Evolutionary conservation across 2,113 vertebrate genomes (phyloP), one percentile per base, ranked within the genome.

Genomic region (Bubo blakistoni): DNA sequence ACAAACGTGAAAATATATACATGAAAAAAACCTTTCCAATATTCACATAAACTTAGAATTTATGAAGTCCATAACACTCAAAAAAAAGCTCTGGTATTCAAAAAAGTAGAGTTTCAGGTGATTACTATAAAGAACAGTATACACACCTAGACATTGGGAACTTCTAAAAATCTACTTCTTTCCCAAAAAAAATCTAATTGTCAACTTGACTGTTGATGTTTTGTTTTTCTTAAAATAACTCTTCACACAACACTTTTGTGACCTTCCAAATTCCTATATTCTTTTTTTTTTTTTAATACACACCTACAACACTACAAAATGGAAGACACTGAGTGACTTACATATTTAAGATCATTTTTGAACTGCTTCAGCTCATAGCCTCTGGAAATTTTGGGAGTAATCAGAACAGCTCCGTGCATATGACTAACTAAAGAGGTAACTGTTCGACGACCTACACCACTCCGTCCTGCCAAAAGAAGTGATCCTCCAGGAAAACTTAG

Each of bases 281-380:
- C 4, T 82, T 36, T 52, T 21, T 16, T 13, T 11, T 55, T 32
- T 86, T 62, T 52, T 25, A 69, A 57, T 11, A 73, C 36, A 57
- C 4, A 30, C 11, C 12, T 73, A 87, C 19, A 89, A 32, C 27
- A 67, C 32, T 49, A 63, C 11, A 55, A 65, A 94, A 69, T 11
- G 71, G 61, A 90, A 67, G 5, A 74, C 5, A 76, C 1, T 16
- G 20, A 88, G 57, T 17, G 19, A 97, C 98, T 97, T 97, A 99
- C 99, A 62, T 97, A 95, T 97, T 99, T 99, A 34, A 99, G 98
- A 96, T 99, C 99, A 86, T 96, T 99, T 97, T 97, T 99, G 98
- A 99, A 99, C 52, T 99, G 98, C 93, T 99, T 99, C 38, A 99
- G 96, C 25, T 98, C 96, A 90, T 99, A 99, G n/a, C 98, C 98